Evolutionary conservation across 2,888 invertebrate genomes (phyloP), one percentile per base, ranked within the genome.

Genomic region (Drosophila nigricruria): DNA sequence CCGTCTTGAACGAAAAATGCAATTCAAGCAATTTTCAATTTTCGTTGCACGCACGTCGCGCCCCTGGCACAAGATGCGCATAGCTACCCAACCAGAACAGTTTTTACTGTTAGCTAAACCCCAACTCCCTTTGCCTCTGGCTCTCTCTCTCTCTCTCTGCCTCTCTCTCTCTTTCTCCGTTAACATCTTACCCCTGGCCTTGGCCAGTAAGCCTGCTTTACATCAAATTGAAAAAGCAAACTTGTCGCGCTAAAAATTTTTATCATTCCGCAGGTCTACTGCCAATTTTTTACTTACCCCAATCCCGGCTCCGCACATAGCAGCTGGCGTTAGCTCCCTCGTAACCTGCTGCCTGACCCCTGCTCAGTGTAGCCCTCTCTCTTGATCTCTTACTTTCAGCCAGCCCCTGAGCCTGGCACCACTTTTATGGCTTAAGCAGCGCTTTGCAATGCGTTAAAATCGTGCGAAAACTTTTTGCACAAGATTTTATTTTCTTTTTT

Each of bases 11-110:
- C 63, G 65, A 64, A 70, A 76, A 88, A 71, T 84, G 88, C 84
- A 87, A 84, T 85, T 89, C 72, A 70, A 84, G 88, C 89, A 74
- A 87, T 89, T 89, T 87, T 89, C 89, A 81, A 89, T 89, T 89
- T 89, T 70, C 76, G 66, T 75, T 81, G 62, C 64, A 58, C 45
- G 58, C 45, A 34, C 36, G 40, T 57, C 64, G 49, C 45, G 45
- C 47, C 50, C 54, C 59, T 38, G 61, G 68, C 66, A 58, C 27
- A 65, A 75, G 43, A 49, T 53, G 40, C 12, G 38, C 59, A 36
- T 32, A 53, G 49, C 53, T 40, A 36, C 27, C 53, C 58, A 42
- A 34, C 25, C 43, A 18, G 16, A 42, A n/a, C 20, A n/a, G 38
- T 40, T n/a, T 40, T 40, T 27, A 25, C 62, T 53, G 6, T 18